A percentile compares a stretch with the other conserved stretches of the same genome.
These are phyloP conservation scores for Glaucomys volans DNA, from an alignment of 2,113 vertebrate genomes.

Conservation along the genomic window DNA sequence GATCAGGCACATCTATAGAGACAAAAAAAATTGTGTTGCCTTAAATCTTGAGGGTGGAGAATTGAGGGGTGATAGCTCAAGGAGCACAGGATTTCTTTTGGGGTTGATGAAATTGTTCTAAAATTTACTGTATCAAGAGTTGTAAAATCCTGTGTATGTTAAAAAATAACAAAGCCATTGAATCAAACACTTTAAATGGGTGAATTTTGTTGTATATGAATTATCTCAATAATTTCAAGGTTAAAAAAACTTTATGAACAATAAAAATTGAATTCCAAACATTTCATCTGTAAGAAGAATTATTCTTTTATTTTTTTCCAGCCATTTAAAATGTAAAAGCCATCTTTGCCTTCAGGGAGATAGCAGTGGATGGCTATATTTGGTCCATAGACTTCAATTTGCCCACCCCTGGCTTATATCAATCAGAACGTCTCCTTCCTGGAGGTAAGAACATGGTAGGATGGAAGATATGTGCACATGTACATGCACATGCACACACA, in stretches of 20 bases:
- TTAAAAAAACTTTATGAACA: neutral
- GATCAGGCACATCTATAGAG: neutral
- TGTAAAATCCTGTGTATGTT: neutral
- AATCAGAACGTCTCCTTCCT: neutral
- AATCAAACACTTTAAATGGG: neutral
- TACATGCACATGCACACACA: too few relatives aligned
- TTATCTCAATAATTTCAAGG: neutral
- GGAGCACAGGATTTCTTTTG: neutral
- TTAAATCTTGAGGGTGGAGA: neutral
- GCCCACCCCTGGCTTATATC: neutral
- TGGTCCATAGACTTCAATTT: neutral
- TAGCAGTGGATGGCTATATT: neutral
- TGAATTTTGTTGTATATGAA: neutral
- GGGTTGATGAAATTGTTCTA: neutral
- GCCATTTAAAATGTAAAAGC: neutral
- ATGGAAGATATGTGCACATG: too few relatives aligned
- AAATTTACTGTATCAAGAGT: neutral
- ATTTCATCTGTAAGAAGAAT: constrained; percentile 15
- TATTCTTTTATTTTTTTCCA: neutral
- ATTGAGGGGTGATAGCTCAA: neutral
- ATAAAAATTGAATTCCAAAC: constrained; percentile 24
- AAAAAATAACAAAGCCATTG: neutral
- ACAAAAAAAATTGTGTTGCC: neutral
- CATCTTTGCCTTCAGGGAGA: neutral
- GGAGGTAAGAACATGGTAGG: neutral